Conservation (phyloP, 1,140 invertebrate genomes). For the Pseudachorutes palmiensis region DNA sequence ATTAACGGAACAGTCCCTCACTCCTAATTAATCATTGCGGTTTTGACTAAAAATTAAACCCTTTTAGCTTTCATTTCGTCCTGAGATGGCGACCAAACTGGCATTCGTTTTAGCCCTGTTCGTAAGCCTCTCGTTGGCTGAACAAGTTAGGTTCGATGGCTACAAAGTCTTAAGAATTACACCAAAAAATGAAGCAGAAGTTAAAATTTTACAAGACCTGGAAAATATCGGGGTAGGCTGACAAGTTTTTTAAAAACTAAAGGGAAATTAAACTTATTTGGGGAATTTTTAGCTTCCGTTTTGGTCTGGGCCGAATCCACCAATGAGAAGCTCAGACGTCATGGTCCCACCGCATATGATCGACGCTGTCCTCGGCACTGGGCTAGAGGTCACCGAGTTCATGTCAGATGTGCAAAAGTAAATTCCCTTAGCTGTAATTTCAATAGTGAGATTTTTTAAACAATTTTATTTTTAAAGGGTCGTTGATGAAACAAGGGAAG, state of each 20-base stretch:
- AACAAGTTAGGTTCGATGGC: constrained; percentile 8
- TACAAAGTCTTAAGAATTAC: constrained; percentile 9
- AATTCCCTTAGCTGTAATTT: background rate
- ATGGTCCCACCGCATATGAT: constrained; percentile 11
- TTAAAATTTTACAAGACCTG: background rate
- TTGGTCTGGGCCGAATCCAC: constrained; percentile 4
- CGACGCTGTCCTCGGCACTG: background rate
- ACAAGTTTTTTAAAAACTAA: background rate
- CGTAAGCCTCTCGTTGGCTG: background rate
- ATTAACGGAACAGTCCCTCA: no score
- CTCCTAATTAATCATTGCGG: no score
- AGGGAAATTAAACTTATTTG: background rate
- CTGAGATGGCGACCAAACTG: background rate
- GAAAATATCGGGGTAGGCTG: constrained; percentile 4
- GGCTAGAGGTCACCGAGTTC: background rate
- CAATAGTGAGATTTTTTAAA: background rate
- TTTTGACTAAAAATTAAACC: background rate
- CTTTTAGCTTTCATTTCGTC: background rate
- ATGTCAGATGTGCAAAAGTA: constrained; percentile 11
- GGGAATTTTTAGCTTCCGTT: background rate
- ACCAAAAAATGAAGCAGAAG: background rate
- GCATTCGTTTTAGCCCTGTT: background rate
- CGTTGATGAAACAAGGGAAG: background rate
- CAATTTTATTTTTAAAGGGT: background rate
- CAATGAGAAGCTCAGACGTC: background rate